Percentiles rank a stretch among this genome's conserved stretches.
Evolutionary conservation across 2,888 invertebrate species (phyloP).

Genomic region (Andrena minutula): DNA sequence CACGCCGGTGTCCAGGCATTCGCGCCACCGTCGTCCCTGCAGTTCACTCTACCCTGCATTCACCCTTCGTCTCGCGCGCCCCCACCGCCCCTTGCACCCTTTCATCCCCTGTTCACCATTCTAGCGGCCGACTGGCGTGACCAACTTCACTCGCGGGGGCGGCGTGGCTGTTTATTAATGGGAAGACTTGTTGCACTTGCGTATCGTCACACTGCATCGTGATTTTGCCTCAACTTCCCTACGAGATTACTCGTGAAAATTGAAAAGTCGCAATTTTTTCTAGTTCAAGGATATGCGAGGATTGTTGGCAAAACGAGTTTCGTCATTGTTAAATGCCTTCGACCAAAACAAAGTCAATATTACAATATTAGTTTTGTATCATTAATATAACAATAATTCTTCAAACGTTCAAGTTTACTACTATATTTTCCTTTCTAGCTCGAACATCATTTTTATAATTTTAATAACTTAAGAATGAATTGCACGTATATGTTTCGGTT

Average conservation of each 20-base stretch:
- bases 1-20: conserved; percentile 40
- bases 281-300: too few species aligned
- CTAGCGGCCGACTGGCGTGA: conserved; percentile 54
- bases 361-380: too few species aligned
- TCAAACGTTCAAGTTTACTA: too few species aligned
- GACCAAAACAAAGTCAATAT: too few species aligned
- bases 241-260: conserved; percentile 10
- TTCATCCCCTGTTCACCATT: conserved; percentile 45
- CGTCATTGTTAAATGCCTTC: too few species aligned
- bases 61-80: conserved; percentile 21
- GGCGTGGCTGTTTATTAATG: conserved; percentile 68
- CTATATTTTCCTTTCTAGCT: too few species aligned
- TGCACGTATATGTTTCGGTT: too few species aligned
- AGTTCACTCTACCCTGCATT: background rate
- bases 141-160: conserved; percentile 56
- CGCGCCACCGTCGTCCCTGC: conserved; percentile 30
- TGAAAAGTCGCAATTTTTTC: too few species aligned
- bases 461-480: too few species aligned
- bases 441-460: too few species aligned
- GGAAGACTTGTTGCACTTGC: conserved; percentile 71
- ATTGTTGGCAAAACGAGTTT: too few species aligned
- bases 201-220: conserved; percentile 34
- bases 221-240: conserved; percentile 21
- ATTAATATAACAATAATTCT: too few species aligned
- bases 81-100: conserved; percentile 27